Base-by-base conservation (phyloP, 2,888 invertebrate species). In the Ametastegia equiseti region DNA sequence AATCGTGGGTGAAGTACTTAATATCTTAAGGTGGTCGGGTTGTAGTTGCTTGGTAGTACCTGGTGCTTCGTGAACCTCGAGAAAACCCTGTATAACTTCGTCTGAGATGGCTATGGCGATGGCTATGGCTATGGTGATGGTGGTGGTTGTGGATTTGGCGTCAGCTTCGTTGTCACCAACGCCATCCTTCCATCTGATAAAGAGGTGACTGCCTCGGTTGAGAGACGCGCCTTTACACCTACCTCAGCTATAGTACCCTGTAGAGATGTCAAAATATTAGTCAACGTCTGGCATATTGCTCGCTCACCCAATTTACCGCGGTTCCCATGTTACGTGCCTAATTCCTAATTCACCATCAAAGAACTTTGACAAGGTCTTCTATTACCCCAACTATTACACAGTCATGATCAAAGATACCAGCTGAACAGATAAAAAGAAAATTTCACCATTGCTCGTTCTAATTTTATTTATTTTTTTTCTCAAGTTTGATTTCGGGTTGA, bases 1-100 rank as follows among this genome's bases (percentile, higher is more conserved):
- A 91, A 91, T 91, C 91, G 91, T 87, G 87, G 87, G 88, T 89
- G 90, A 91, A 91, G 90, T 91, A 90, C 91, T 91, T 91, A 91
- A 91, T 91, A 91, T 91, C 91, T 90, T 90, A 89, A 91, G 91
- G 90, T 91, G 45, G 75, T 36, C 90, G 65, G 84, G 86, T 85
- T 85, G 81, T 84, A 63, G 83, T 84, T 79, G 81, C 80, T 50
- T 67, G 80, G 82, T 80, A 82, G 84, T 82, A 83, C 82, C 82
- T 67, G 79, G 83, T 36, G 36, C 39, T 19, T 19, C n/a, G 36
- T 2, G 36, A 67, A 67, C 19, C 30, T 47, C 47, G 47, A 71
- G 45, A 15, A 47, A 71, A 30, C 15, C n/a, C 13, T 7, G 54
- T 4, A 30, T 42, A 42, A 6, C 42, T 42, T 9, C 42, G 42